Percentiles rank a stretch among this genome's conserved stretches.
These are phyloP conservation scores for Urocynchramus pylzowi DNA, from an alignment of 2,113 vertebrate species.

Conservation along the genomic window DNA sequence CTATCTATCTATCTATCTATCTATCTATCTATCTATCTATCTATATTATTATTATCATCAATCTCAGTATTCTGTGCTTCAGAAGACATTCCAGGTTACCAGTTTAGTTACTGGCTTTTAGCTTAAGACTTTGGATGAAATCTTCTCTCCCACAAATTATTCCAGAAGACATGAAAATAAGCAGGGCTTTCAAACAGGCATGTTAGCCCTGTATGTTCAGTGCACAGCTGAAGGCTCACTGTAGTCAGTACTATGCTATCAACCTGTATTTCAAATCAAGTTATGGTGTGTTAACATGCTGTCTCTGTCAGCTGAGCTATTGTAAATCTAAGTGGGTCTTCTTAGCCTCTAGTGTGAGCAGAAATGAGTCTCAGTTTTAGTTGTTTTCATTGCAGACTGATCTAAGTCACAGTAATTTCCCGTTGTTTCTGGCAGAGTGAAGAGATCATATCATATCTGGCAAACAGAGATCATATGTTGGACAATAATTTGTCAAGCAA, in stretches of 20 bases:
- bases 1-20: too few species aligned
- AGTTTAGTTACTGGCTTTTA: background rate
- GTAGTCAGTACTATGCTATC: background rate
- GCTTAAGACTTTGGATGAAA: background rate
- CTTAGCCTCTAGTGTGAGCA: background rate
- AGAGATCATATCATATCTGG: too few species aligned
- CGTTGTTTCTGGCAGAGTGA: background rate
- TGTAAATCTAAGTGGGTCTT: background rate
- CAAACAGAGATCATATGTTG: background rate
- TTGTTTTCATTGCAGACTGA: background rate
- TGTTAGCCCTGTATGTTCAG: background rate
- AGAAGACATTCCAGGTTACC: background rate
- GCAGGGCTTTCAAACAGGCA: background rate
- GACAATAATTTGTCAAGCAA: background rate
- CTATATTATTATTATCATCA: background rate
- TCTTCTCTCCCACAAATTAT: background rate
- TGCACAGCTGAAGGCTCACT: background rate
- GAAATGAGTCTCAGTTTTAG: background rate
- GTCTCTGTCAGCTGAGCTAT: background rate
- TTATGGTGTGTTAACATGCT: background rate
- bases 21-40: too few species aligned
- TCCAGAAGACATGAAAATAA: background rate
- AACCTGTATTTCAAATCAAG: background rate
- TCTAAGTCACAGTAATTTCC: background rate
- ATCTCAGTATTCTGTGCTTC: background rate